Conservation (phyloP, 2,888 invertebrate species). For the Ryuthela nishihirai region DNA sequence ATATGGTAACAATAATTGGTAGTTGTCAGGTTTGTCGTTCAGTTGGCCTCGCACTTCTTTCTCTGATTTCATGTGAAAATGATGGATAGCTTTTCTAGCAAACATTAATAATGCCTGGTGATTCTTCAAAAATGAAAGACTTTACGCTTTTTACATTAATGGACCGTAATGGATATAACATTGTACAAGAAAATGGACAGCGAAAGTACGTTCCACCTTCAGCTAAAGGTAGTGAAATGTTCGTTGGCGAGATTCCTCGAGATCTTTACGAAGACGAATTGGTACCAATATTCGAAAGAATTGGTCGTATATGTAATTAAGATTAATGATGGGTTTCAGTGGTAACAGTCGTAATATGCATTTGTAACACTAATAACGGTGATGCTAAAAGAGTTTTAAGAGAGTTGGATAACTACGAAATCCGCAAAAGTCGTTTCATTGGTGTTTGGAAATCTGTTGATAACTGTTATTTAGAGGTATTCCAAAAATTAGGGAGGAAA, state of each 20-base stretch:
- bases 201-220: slow-evolving; percentile 62
- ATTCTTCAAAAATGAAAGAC: too few relatives aligned
- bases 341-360: slow-evolving; percentile 72
- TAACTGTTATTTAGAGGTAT: slow-evolving; percentile 75
- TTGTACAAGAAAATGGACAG: slow-evolving; percentile 75
- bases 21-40: too few relatives aligned
- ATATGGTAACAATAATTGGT: too few relatives aligned
- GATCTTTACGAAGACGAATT: slow-evolving; percentile 73
- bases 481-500: slow-evolving; percentile 64
- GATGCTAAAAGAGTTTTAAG: slow-evolving; percentile 64
- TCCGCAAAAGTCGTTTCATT: slow-evolving; percentile 62
- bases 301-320: slow-evolving; percentile 69
- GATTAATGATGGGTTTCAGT: slow-evolving; percentile 69
- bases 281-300: slow-evolving; percentile 63
- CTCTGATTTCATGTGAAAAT: too few relatives aligned
- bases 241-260: slow-evolving; percentile 72
- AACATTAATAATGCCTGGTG: too few relatives aligned
- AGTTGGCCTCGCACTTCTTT: too few relatives aligned
- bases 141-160: background rate
- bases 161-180: slow-evolving; percentile 49
- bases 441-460: slow-evolving; percentile 76
- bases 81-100: too few relatives aligned
- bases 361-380: slow-evolving; percentile 61
- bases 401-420: slow-evolving; percentile 64
- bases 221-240: slow-evolving; percentile 68